phyloP scores from a whole-genome alignment of 2,797 vertebrate genomes.

The Brotula barbata region DNA sequence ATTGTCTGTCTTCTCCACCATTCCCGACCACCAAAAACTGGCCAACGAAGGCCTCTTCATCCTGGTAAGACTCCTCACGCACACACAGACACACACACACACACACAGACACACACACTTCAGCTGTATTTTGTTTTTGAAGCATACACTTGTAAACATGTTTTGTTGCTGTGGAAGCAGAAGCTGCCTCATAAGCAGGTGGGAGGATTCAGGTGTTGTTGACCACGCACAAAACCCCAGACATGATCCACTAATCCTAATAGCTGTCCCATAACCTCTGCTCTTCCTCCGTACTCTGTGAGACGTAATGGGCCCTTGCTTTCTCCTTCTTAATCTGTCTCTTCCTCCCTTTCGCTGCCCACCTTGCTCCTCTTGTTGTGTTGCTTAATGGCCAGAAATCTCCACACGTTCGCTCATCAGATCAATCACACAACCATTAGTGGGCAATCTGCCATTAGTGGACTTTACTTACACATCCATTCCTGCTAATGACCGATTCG shows the following conservation, averaged over 20 bases:
- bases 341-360: slow-evolving; percentile 2
- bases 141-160: slow-evolving; percentile 30
- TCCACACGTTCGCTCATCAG: slow-evolving; percentile 32
- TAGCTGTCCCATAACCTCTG: slow-evolving; percentile 68
- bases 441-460: slow-evolving; percentile 45
- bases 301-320: slow-evolving; percentile 66
- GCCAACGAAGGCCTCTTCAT: slow-evolving; percentile 97
- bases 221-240: slow-evolving; percentile 75
- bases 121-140: slow-evolving; percentile 15
- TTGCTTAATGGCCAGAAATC: slow-evolving; percentile 48
- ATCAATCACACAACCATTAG: slow-evolving; percentile 59
- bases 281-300: slow-evolving; percentile 49
- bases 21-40: slow-evolving; percentile 90
- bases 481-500: slow-evolving; percentile 32
- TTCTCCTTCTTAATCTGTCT: slow-evolving; percentile 43
- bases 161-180: slow-evolving; percentile 45
- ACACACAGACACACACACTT: slow-evolving; percentile 1
- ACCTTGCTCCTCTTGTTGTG: slow-evolving; percentile 23
- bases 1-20: slow-evolving; percentile 98
- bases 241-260: slow-evolving; percentile 75
- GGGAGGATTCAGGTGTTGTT: slow-evolving; percentile 76
- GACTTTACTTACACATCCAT: slow-evolving; percentile 48
- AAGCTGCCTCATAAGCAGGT: slow-evolving; percentile 74
- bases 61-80: slow-evolving; percentile 82
- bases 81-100: slow-evolving; percentile 8